Evolutionary conservation across 92 coral and sea anemone species (phyloP), one percentile per base, ranked within the genome.

Genomic region (Hydrozoanthus gracilis): DNA sequence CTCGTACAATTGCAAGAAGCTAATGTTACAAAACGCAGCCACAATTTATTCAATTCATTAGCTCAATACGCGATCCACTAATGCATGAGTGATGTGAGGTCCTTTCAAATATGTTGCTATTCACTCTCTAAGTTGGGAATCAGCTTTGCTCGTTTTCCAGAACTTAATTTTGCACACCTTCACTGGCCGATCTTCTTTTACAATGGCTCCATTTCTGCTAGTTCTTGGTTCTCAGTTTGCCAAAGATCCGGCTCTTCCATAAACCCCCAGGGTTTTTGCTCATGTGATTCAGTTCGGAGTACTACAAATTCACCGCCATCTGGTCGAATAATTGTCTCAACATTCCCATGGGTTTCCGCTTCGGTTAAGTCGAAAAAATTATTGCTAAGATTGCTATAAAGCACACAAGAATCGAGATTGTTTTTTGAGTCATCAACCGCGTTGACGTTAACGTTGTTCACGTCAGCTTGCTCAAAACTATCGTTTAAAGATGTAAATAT

Each of bases 401-500:
- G 13, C 47, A 48, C 12, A 7, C 4, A 11, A 18, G 73, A 0
- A 4, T 79, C 84, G 7, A 78, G 47, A 60, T 9, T 46, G 60
- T 18, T 13, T 6, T 13, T 6, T 20, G 56, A 10, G 14, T 66
- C 74, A 17, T 48, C 58, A 52, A 64, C 48, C 48, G 61, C 20
- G 10, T 20, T 4, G 3, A 3, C 8, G n/a, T 44, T 12, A 4
- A 5, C 10, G 7, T 4, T 39, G 3, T 44, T 54, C 47, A 13
- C 5, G 17, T 65, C 73, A 80, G 60, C 20, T 27, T 73, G 55
- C 70, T 80, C 85, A 80, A 80, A 80, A 14, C 85, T 80, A 47
- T 80, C 85, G 6, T 48, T 80, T 20, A 74, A 80, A 65, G 85
- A 80, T 11, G 85, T 64, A 80, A 80, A 80, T 61, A 80, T 1